Evolutionary conservation across 1,140 invertebrate species (phyloP).

Genomic region (Drosophila asahinai): DNA sequence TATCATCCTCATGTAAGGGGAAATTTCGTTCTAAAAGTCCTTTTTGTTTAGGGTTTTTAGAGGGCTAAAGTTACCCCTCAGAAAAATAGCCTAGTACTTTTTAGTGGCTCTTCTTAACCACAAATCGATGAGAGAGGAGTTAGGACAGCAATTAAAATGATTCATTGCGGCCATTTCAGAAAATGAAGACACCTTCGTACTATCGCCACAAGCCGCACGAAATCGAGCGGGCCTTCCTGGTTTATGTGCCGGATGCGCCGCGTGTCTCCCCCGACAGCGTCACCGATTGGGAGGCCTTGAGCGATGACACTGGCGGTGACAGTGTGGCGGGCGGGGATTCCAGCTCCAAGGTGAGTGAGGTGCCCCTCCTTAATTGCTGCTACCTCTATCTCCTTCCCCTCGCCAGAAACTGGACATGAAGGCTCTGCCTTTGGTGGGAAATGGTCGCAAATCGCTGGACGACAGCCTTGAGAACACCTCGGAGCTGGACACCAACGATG

Average conservation of each 20-base stretch:
- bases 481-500: conserved; percentile 76
- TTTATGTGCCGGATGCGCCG: conserved; percentile 91
- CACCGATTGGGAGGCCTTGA: conserved; percentile 89
- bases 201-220: conserved; percentile 91
- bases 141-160: conserved; percentile 60
- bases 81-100: not conserved
- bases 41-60: too few species aligned
- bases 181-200: conserved; percentile 92
- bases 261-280: conserved; percentile 89
- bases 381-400: not conserved
- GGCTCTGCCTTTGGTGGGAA: conserved; percentile 40
- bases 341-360: conserved; percentile 50
- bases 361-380: not conserved
- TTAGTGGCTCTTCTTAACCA: not conserved
- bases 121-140: not conserved
- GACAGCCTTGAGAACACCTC: conserved; percentile 82
- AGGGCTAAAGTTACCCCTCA: too few species aligned
- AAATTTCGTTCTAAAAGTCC: too few species aligned
- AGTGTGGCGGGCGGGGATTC: conserved; percentile 46
- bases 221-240: conserved; percentile 89
- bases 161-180: conserved; percentile 86
- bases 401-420: conserved; percentile 68
- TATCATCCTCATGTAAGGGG: too few species aligned
- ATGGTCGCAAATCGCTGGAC: conserved; percentile 69
- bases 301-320: conserved; percentile 65